Base-by-base conservation (phyloP, 2,888 invertebrate genomes). In the Oxyscelio sp. region DNA sequence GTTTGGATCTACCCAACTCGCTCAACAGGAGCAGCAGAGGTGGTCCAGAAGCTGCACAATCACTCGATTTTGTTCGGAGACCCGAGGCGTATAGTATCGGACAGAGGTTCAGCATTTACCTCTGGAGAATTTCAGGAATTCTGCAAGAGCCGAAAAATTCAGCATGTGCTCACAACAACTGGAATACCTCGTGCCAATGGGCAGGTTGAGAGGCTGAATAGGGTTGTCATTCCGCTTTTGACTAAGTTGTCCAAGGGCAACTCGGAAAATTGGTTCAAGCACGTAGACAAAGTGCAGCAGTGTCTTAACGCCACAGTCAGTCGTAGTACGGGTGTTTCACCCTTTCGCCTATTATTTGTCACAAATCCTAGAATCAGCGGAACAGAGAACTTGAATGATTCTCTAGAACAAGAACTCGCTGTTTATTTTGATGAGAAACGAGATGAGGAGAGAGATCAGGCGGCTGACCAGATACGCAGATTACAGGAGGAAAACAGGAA, bases 401-500 rank as follows among this genome's bases (percentile, higher is more conserved):
- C 9, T n/a, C 15, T 43, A 15, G 11, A 43, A 4, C n/a, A 43
- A 43, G 43, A 43, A 43, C 43, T 43, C 15, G 43, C 43, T n/a
- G 11, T 15, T 43, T 43, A 43, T 43, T 43, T 43, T 15, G 43
- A 43, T 15, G 43, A 43, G 11, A 43, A 43, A 15, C 43, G 43
- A 43, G 43, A 43, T 43, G 11, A 43, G 15, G 11, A 4, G 43
- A 43, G 15, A 27, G 27, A 27, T 27, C 27, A 27, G 27, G 27
- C 27, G 6, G 27, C 27, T 27, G 27, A 27, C 6, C 43, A 43
- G 11, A 43, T 43, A n/a, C 43, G 43, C 2, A 66, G 40, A 17
- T 15, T 56, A 1, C 70, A 70, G 13, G 70, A 40, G 34, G 56
- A 70, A 13, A 70, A 70, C 40, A 19, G 38, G 9, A 70, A 43